Evolutionary conservation across 2,888 invertebrate genomes (phyloP).

Genomic region (Euplexia lucipara): DNA sequence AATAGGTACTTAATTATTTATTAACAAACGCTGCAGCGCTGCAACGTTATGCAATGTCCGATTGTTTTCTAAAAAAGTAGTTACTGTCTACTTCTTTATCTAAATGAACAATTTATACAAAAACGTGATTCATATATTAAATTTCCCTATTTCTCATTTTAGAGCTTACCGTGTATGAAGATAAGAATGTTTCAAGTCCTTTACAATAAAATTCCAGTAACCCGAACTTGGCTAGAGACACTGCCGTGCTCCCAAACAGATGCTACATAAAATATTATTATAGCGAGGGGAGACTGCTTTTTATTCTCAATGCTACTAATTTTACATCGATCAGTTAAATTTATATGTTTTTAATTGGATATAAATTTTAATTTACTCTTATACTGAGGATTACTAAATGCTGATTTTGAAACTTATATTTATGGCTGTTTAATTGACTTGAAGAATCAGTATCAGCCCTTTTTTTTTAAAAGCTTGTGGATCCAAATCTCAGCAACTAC

Average conservation of each 20-base stretch:
- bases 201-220: neutral
- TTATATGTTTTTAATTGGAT: slow-evolving; percentile 39
- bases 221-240: slow-evolving; percentile 31
- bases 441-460: neutral
- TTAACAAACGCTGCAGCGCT: no score
- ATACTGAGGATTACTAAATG: neutral
- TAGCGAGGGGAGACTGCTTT: slow-evolving; percentile 32
- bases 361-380: slow-evolving; percentile 43
- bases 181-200: no score
- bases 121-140: no score
- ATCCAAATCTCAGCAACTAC: no score
- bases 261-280: slow-evolving; percentile 34
- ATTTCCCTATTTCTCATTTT: neutral
- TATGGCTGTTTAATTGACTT: slow-evolving; percentile 16
- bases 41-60: no score
- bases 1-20: no score
- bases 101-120: no score
- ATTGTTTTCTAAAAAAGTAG: no score
- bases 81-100: no score
- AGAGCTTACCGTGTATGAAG: no score
- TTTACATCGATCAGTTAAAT: slow-evolving; percentile 20
- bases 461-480: no score
- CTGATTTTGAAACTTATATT: slow-evolving; percentile 24
- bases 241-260: slow-evolving; percentile 35
- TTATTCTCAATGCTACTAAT: slow-evolving; percentile 31